Evolutionary conservation across 2,797 vertebrate genomes (phyloP).

Genomic region (Chelmon rostratus): DNA sequence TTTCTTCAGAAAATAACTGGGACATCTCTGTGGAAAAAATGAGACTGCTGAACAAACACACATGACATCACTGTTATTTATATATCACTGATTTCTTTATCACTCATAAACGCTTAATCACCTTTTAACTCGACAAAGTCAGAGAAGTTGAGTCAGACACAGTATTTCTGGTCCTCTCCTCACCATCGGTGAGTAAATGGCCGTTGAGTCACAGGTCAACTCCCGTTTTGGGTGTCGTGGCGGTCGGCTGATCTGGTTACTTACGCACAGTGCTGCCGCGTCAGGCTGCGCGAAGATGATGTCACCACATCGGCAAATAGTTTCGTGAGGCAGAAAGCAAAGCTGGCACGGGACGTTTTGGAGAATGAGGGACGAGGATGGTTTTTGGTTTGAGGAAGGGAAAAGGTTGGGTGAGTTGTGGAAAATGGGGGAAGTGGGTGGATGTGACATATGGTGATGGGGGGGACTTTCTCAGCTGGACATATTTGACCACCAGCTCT

Average conservation of each 20-base stretch:
- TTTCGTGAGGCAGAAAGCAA: background rate
- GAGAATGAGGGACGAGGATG: background rate
- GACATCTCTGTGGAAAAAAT: background rate
- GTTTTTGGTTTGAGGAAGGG: conserved; percentile 12
- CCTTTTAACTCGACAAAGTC: background rate
- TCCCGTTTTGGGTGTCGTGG: conserved; percentile 34
- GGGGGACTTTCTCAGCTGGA: conserved; percentile 73
- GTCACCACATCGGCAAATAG: conserved; percentile 30
- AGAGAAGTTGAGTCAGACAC: background rate
- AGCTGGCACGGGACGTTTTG: background rate
- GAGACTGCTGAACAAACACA: background rate
- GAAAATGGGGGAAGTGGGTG: conserved; percentile 6
- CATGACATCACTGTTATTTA: background rate
- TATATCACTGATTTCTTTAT: background rate
- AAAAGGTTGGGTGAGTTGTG: conserved; percentile 24
- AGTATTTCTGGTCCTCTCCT: background rate
- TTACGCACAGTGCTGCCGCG: conserved; percentile 20
- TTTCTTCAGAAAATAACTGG: background rate
- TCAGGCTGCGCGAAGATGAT: conserved; percentile 39
- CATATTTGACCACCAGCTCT: conserved; percentile 62
- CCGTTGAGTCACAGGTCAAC: conserved; percentile 33
- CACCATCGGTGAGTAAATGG: conserved; percentile 15
- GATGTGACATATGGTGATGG: conserved; percentile 76
- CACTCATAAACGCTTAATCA: background rate
- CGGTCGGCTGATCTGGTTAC: conserved; percentile 38